Evolutionary conservation across 1,140 invertebrate species (phyloP).

Genomic region (Bombus impatiens): DNA sequence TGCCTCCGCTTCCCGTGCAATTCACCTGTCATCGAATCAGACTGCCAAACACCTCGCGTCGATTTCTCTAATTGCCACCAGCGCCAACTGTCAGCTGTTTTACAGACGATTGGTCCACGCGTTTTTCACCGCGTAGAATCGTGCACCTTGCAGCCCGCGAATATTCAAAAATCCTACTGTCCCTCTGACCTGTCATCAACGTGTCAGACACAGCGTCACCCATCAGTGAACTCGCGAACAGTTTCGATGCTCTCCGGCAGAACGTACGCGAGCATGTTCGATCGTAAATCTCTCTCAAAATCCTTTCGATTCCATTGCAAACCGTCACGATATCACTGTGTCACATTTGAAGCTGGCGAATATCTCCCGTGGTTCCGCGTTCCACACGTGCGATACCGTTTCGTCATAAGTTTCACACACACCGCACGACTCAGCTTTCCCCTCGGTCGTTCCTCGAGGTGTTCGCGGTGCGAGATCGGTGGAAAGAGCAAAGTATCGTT

Average conservation of each 20-base stretch:
- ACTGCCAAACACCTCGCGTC: conserved; percentile 7
- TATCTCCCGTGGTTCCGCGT: conserved; percentile 7
- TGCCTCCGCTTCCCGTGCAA: not conserved
- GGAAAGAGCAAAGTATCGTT: conserved; percentile 31
- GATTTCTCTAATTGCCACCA: not conserved
- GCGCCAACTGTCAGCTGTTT: conserved; percentile 19
- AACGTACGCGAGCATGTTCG: not conserved
- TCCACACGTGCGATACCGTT: not conserved
- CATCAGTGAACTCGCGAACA: conserved; percentile 25
- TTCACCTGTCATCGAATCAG: conserved; percentile 12
- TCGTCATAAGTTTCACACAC: not conserved
- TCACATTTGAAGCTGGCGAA: conserved; percentile 27
- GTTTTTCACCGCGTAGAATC: not conserved
- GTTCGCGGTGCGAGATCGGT: not conserved
- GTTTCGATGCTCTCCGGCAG: not conserved
- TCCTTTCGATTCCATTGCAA: not conserved
- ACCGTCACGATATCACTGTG: conserved; percentile 16
- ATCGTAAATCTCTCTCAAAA: not conserved
- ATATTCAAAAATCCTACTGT: conserved; percentile 22
- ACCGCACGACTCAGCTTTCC: not conserved
- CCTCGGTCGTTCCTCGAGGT: not conserved
- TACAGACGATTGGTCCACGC: not conserved
- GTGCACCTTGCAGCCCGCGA: not conserved
- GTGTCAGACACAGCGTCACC: conserved; percentile 13
- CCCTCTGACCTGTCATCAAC: conserved; percentile 39